phyloP scores from a whole-genome alignment of 2,888 invertebrate species.

The Drepana falcataria region DNA sequence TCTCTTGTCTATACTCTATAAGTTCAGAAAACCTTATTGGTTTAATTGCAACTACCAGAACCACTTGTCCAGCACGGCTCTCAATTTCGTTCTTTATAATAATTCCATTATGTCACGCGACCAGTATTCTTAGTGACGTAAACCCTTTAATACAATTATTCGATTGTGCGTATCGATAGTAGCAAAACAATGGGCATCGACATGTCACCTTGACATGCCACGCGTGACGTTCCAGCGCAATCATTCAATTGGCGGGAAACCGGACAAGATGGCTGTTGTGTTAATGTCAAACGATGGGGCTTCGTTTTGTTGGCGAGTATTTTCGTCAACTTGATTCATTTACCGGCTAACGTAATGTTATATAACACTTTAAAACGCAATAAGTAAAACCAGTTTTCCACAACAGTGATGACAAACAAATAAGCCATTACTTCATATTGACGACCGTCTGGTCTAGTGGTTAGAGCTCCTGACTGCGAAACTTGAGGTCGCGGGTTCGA shows the following conservation, averaged over 20 bases:
- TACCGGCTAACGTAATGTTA: no score
- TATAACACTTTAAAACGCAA: no score
- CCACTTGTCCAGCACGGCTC: no score
- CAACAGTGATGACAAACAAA: no score
- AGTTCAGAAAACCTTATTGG: no score
- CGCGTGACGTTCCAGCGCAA: constrained; percentile 48
- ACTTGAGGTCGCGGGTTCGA: no score
- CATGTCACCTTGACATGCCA: constrained; percentile 59
- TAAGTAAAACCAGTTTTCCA: no score
- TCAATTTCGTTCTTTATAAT: not conserved
- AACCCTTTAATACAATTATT: constrained; percentile 5
- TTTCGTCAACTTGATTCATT: constrained; percentile 2
- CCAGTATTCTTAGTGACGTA: constrained; percentile 1
- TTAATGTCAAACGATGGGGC: constrained; percentile 14
- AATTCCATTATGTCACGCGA: not conserved
- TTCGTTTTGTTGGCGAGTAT: constrained; percentile 16
- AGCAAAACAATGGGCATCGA: constrained; percentile 19
- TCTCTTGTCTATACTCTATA: no score
- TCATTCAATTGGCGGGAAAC: constrained; percentile 67
- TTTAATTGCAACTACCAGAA: no score
- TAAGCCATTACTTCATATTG: no score
- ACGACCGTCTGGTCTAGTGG: no score
- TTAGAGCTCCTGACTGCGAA: no score
- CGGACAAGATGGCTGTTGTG: constrained; percentile 53
- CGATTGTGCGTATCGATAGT: constrained; percentile 6